Evolutionary conservation across 2,888 invertebrate species (phyloP), one percentile per base, ranked within the genome.

Genomic region (Caenorhabditis japonica): DNA sequence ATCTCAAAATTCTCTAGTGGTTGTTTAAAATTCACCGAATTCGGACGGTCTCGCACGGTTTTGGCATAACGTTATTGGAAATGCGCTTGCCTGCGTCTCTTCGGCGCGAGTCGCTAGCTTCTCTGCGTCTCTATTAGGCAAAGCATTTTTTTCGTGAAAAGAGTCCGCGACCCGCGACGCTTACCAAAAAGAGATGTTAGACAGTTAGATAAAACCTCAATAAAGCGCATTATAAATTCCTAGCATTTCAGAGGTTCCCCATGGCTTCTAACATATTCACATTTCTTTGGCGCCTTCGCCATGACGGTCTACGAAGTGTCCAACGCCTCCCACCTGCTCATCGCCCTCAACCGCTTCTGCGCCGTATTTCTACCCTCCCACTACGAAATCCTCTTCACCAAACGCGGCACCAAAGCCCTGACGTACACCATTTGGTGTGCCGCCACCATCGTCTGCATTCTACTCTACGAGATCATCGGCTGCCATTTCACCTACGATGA

Each of bases 261-360:
- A 7, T 1, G 39, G 10, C 4, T 53, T 7, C 13, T 53, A 1
- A 25, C 2, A 7, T 41, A 44, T 19, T 61, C 61, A 3, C 61
- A 61, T 23, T 52, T 51, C 10, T n/a, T 61, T 23, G 61, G 61
- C 15, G 13, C 36, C 5, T 1, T 30, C 17, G 61, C 61, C 12
- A 61, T 61, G 61, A 36, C 51, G 7, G 27, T 61, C 17, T 51
- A 61, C 13, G 61, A 61, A 36, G 43, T 61, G 12, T 61, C 61
- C 15, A 61, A 61, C 34, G 43, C 23, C 0, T 61, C 61, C 7
- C 61, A 61, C 15, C 51, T 61, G 34, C 36, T 61, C 5, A 61
- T 61, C 13, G 61, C 61, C n/a, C 5, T 51, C 25, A 61, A 61
- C n/a, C 21, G 61, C 33, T 61, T 61, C 36, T 61, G 61, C 36